Percentiles rank a stretch among this genome's conserved stretches.
These are phyloP conservation scores for Periplaneta americana DNA, from an alignment of 1,140 invertebrate species.

Conservation along the genomic window DNA sequence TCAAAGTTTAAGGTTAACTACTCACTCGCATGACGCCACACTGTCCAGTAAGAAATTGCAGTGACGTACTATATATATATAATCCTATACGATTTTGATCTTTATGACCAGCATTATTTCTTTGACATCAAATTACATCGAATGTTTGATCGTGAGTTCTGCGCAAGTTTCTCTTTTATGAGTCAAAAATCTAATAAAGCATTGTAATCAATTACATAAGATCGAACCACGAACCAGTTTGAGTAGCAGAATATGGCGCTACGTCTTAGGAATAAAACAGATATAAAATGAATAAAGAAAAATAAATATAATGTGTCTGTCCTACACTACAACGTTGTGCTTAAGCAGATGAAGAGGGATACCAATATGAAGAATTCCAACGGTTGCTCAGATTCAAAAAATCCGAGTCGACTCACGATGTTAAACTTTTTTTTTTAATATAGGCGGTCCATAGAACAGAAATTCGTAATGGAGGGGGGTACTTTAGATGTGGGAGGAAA, in stretches of 20 bases:
- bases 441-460: neutral
- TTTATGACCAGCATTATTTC: too few relatives aligned
- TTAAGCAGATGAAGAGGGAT: neutral
- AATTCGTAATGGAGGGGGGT: neutral
- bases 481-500: neutral
- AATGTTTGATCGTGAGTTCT: too few relatives aligned
- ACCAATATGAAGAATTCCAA: neutral
- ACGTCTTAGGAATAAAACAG: neutral
- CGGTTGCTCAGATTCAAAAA: conserved; percentile 5
- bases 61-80: too few relatives aligned
- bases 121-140: too few relatives aligned
- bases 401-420: neutral
- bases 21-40: neutral
- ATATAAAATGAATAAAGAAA: too few relatives aligned
- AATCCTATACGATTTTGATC: too few relatives aligned
- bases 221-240: too few relatives aligned
- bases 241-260: neutral
- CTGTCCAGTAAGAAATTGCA: neutral
- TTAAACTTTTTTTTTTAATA: neutral
- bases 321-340: neutral
- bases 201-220: too few relatives aligned
- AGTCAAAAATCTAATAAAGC: too few relatives aligned
- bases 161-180: too few relatives aligned
- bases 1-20: neutral
- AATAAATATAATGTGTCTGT: too few relatives aligned